Conservation (phyloP, 2,797 vertebrate species). For the Peromyscus attwateri region DNA sequence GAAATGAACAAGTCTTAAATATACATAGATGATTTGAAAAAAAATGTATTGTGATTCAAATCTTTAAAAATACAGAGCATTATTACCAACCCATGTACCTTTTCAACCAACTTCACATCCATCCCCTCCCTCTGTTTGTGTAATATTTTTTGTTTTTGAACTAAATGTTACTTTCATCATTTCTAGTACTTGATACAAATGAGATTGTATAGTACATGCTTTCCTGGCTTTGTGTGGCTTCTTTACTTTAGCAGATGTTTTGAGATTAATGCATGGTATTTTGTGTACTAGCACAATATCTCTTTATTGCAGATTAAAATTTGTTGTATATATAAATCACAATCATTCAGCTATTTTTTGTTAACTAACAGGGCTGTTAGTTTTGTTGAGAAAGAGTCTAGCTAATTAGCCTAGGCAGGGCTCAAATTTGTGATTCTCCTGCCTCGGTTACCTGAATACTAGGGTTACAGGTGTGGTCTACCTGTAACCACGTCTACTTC, state of each 20-base stretch:
- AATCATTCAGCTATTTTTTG: background rate
- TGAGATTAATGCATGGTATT: constrained; percentile 5
- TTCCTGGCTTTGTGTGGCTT: background rate
- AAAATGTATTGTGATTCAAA: background rate
- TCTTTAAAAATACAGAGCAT: background rate
- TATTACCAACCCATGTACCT: background rate
- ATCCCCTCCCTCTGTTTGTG: background rate
- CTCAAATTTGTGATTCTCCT: background rate
- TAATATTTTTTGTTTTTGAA: background rate
- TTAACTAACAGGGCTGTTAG: background rate
- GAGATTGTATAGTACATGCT: background rate
- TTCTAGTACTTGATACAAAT: background rate
- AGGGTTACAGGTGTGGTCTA: too few species aligned
- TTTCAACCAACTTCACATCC: background rate
- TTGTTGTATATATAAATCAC: background rate
- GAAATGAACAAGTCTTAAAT: constrained; percentile 40
- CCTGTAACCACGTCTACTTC: background rate
- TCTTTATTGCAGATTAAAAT: constrained; percentile 23
- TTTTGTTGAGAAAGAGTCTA: background rate
- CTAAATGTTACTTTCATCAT: background rate
- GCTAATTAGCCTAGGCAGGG: background rate
- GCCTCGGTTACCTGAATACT: background rate
- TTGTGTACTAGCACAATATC: background rate
- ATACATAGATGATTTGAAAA: background rate
- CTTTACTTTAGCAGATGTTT: constrained; percentile 30